These are phyloP conservation scores for Hippasteria phrygiana DNA, from an alignment of 53 echinoderm and acorn worm species.

Conservation along the genomic window DNA sequence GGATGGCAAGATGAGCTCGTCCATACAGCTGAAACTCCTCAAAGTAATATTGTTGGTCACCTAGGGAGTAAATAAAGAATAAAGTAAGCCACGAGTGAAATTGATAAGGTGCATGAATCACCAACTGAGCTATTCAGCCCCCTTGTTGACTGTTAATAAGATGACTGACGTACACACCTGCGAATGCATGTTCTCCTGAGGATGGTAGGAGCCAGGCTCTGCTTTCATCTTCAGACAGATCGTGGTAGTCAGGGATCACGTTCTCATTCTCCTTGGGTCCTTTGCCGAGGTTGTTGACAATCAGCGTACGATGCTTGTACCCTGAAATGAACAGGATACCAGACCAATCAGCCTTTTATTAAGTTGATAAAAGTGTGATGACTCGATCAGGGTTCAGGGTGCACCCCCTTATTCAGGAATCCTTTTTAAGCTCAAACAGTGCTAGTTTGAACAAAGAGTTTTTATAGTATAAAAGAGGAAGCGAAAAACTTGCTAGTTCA, in stretches of 20 bases:
- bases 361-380: too few species aligned
- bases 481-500: too few species aligned
- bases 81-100: too few species aligned
- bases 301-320: constrained; percentile 80
- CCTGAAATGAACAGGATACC: too few species aligned
- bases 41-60: constrained; percentile 86
- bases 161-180: constrained; percentile 75
- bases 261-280: constrained; percentile 80
- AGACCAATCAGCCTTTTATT: too few species aligned
- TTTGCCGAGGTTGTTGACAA: constrained; percentile 84
- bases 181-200: constrained; percentile 81
- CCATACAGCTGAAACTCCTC: constrained; percentile 92
- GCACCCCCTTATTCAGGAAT: too few species aligned
- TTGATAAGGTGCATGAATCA: too few species aligned
- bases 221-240: constrained; percentile 85
- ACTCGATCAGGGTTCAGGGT: too few species aligned
- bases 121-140: neutral
- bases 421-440: too few species aligned
- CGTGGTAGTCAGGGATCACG: constrained; percentile 72
- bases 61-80: constrained; percentile 34
- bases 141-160: neutral
- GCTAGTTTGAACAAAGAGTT: too few species aligned
- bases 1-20: constrained; percentile 82
- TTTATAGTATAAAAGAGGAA: too few species aligned
- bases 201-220: constrained; percentile 87